phyloP scores from a whole-genome alignment of 2,113 vertebrate species.

The Peromyscus californicus region DNA sequence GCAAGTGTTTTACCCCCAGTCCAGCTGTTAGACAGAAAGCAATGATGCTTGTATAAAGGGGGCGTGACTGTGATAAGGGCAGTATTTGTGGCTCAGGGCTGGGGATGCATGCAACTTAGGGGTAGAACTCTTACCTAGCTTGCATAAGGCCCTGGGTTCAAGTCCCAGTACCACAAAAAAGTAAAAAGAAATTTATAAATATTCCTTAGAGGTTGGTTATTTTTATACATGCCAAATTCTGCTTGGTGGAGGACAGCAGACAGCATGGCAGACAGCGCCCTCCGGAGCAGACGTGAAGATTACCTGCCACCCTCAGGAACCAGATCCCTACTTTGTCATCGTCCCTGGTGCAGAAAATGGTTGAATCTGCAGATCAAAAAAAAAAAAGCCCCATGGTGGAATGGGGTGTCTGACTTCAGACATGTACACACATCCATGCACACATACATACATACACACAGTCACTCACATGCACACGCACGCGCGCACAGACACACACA shows the following conservation, averaged over 20 bases:
- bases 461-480: too few species aligned
- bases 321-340: background rate
- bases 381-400: background rate
- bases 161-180: background rate
- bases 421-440: too few species aligned
- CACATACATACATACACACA: too few species aligned
- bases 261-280: too few species aligned
- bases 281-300: background rate
- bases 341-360: background rate
- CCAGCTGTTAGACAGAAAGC: background rate
- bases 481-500: too few species aligned
- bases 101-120: background rate
- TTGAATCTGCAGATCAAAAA: background rate
- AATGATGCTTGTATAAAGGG: background rate
- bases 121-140: background rate
- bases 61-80: background rate
- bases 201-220: background rate
- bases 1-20: background rate
- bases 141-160: background rate
- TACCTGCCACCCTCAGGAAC: background rate
- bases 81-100: background rate
- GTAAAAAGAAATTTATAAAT: background rate
- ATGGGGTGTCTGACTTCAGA: too few species aligned
- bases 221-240: background rate
- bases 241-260: background rate